Evolutionary conservation across 1,140 invertebrate species (phyloP).

Genomic region (Metaphire vulgaris): DNA sequence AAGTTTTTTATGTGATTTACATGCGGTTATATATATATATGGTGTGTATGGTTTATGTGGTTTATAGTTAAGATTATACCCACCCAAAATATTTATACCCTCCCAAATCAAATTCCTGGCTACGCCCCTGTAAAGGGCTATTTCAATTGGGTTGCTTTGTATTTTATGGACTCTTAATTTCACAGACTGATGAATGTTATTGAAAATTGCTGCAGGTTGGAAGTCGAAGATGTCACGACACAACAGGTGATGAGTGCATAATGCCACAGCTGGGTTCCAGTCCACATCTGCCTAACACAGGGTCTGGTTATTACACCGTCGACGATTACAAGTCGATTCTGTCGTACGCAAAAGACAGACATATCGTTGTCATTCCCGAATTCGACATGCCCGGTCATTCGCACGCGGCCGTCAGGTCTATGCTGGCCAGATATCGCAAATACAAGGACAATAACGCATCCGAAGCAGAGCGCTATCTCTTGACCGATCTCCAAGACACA

Average conservation of each 20-base stretch:
- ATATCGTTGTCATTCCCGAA: constrained; percentile 46
- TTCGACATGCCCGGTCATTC: constrained; percentile 49
- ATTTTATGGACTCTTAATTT: too few relatives aligned
- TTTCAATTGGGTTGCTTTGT: too few relatives aligned
- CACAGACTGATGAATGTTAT: too few relatives aligned
- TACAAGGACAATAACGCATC: constrained; percentile 28
- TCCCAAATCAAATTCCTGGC: too few relatives aligned
- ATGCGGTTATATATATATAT: too few relatives aligned
- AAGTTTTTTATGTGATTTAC: too few relatives aligned
- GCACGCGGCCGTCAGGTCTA: constrained; percentile 40
- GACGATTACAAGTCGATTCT: constrained; percentile 44
- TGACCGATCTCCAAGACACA: constrained; percentile 38
- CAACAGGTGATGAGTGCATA: constrained; percentile 35
- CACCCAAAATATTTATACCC: too few relatives aligned
- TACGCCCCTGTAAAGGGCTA: too few relatives aligned
- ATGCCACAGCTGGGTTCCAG: constrained; percentile 41
- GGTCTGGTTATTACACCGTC: constrained; percentile 41
- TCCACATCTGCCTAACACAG: constrained; percentile 32
- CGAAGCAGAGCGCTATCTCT: constrained; percentile 32
- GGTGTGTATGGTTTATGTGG: too few relatives aligned
- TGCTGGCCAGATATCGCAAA: constrained; percentile 36
- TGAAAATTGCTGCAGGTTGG: too few relatives aligned
- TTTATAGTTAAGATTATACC: too few relatives aligned
- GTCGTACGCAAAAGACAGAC: constrained; percentile 35
- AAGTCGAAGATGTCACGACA: constrained; percentile 38